phyloP scores from a whole-genome alignment of 2,113 vertebrate genomes.

The Onychostruthus taczanowskii region DNA sequence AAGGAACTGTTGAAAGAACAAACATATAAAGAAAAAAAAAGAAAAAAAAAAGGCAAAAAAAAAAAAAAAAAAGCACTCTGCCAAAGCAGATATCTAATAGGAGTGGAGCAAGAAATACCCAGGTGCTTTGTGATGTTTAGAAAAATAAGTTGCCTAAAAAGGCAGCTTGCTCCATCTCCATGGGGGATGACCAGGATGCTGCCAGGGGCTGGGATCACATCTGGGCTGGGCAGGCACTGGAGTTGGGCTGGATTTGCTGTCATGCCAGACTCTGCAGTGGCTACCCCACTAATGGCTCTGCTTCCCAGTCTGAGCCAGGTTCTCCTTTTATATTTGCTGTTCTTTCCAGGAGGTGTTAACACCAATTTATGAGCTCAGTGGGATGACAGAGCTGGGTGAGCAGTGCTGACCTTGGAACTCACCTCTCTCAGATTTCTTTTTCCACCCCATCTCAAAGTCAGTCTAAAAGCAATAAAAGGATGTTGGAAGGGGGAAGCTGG shows the following conservation, averaged over 20 bases:
- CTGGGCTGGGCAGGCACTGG: neutral
- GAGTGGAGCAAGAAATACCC: neutral
- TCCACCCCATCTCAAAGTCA: neutral
- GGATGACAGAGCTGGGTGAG: neutral
- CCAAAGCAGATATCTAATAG: neutral
- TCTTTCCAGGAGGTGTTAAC: constrained; percentile 21
- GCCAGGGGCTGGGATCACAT: neutral
- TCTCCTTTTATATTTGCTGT: neutral
- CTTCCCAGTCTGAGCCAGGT: neutral
- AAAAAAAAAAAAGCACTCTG: neutral
- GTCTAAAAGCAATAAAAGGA: neutral
- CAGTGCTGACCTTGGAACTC: neutral
- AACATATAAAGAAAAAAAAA: too few relatives aligned
- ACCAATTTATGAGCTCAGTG: constrained; percentile 28
- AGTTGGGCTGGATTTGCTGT: neutral
- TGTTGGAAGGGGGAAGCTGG: neutral
- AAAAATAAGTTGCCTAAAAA: neutral
- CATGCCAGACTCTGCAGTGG: neutral
- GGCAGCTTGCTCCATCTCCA: neutral
- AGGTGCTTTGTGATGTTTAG: neutral
- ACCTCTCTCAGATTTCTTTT: neutral
- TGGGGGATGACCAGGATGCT: neutral
- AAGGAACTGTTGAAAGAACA: neutral
- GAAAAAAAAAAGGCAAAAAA: neutral
- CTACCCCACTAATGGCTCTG: neutral